A percentile compares a stretch with the other conserved stretches of the same genome.
These are phyloP conservation scores for Macrophya alboannulata DNA, from an alignment of 2,888 invertebrate species.

Conservation along the genomic window DNA sequence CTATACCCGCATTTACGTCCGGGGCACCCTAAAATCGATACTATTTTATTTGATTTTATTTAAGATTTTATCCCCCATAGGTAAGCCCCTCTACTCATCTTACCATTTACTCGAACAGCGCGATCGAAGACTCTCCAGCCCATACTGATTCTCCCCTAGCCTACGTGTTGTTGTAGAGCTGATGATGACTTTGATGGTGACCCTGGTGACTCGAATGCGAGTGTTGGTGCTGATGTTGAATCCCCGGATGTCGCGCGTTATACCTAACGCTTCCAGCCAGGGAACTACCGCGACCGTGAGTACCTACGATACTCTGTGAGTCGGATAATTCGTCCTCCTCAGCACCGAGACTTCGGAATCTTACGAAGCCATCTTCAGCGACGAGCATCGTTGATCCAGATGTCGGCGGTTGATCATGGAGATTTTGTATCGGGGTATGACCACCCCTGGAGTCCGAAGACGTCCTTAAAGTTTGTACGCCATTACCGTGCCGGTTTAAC, in stretches of 20 bases:
- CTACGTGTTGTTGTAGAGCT: constrained; percentile 78
- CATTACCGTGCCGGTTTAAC: constrained; percentile 80
- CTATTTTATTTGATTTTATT: constrained; percentile 10
- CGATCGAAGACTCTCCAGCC: constrained; percentile 47
- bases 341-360: constrained; percentile 88
- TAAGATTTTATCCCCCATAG: not conserved
- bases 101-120: constrained; percentile 49
- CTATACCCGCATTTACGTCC: constrained; percentile 1
- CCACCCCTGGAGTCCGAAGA: constrained; percentile 74
- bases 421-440: constrained; percentile 76
- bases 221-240: constrained; percentile 73
- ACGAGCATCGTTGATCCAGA: constrained; percentile 88
- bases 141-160: constrained; percentile 29
- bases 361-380: constrained; percentile 94
- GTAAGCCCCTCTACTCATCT: constrained; percentile 2
- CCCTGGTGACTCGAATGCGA: constrained; percentile 74
- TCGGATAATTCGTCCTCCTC: constrained; percentile 76
- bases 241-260: constrained; percentile 72
- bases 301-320: constrained; percentile 74
- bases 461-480: constrained; percentile 82
- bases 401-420: constrained; percentile 82
- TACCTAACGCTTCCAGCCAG: constrained; percentile 76
- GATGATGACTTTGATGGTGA: constrained; percentile 74
- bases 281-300: constrained; percentile 75
- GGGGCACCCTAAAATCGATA: not conserved